Evolutionary conservation across 2,113 vertebrate species (phyloP), one percentile per base, ranked within the genome.

Genomic region (Tachuris rubrigastra): DNA sequence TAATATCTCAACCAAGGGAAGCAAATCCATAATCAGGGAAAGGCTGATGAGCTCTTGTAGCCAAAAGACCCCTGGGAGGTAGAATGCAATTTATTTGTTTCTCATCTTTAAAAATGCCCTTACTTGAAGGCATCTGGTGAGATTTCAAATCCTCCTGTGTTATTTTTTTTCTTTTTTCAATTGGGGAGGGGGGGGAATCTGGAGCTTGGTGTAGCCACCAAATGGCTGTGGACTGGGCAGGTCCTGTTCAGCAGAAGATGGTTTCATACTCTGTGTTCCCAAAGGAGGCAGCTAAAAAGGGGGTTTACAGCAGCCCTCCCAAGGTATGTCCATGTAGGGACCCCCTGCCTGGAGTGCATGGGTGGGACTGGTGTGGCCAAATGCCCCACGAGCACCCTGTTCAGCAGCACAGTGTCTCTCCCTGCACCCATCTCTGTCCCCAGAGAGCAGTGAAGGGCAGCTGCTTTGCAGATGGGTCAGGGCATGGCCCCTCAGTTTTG

Each of bases 331-430:
- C 30, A 3, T 0, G 0, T 13, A 56, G 18, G 44, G 20, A 17
- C 10, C 55, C 50, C 41, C 19, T 67, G 55, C 31, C 47, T 39
- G 62, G 20, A 31, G 46, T 55, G 63, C 27, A 3, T 6, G 14
- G 1, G 1, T 35, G 68, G 28, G 5, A 12, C 8, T 20, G 55
- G 23, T 15, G 12, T 28, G 41, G 47, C 47, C 47, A 31, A 2
- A 24, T 24, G 50, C 25, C 41, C 49, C 39, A 19, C 0, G 0
- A 31, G 59, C 27, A 37, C 35, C 35, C 41, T 0, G 1, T 7
- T 49, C 46, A 22, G 39, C n/a, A 46, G 56, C 42, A 37, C 4
- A 1, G 27, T 14, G 3, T 37, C 49, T 35, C 25, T 11, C 25
- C 42, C 47, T 16, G 53, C 46, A 33, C 20, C 52, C 60, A 17